Base-by-base conservation (phyloP, 1,140 invertebrate genomes). In the Ceratosolen fusciceps region DNA sequence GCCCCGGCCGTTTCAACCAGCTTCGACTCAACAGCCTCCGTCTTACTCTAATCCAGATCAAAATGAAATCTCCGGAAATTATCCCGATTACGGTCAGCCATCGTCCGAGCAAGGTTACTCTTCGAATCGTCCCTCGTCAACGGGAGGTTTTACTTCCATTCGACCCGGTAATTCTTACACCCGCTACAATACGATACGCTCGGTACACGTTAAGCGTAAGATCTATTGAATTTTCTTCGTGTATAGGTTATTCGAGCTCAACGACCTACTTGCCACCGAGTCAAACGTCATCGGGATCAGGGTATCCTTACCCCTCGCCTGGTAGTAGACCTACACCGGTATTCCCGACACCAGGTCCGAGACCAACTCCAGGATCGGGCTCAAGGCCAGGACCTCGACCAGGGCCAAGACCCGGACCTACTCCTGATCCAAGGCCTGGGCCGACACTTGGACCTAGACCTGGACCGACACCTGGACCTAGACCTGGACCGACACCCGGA, bases 1-100 rank as follows among this genome's bases (percentile, higher is more conserved):
- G 82, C 94, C 94, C 10, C 90, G 93, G 75, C 93, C 93, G 0
- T 94, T 94, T 85, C 92, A 93, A 83, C 90, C 92, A 39, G 87
- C 91, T 16, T 72, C 85, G 47, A 84, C 83, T 1, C 77, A 83
- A 24, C 82, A 85, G 58, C 72, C 84, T 10, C 56, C 71, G 10
- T 47, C 47, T 37, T 86, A 85, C 62, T 82, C 86, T 0, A 85
- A 87, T 24, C 85, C 86, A 0, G 79, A 81, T n/a, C 77, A 85
- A 56, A 90, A 88, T 73, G 87, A 88, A 37, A 83, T 88, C 12
- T 85, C 84, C 0, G 68, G 68, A 4, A 78, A 68, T 71, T 88
- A 84, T 68, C 83, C 83, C 47, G 80, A 43, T 84, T 85, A 65
- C 84, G 86, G 77, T 85, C 85, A 1, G 83, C 86, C 9, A 0